Evolutionary conservation across 2,797 vertebrate genomes (phyloP).

Genomic region (Margarornis squamiger): DNA sequence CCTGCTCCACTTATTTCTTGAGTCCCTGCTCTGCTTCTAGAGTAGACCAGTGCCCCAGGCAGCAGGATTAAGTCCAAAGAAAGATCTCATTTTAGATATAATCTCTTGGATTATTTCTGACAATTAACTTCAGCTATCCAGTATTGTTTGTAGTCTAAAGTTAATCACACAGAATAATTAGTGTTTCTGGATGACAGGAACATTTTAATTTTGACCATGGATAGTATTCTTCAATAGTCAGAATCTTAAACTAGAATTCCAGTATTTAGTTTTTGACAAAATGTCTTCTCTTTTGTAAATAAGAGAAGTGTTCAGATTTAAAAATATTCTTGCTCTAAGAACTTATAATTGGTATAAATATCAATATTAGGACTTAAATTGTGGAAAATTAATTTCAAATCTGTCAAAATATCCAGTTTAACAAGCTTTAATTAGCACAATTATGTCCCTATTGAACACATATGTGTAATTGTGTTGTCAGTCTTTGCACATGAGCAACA

Average conservation of each 20-base stretch:
- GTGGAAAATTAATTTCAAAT: background rate
- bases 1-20: background rate
- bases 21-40: background rate
- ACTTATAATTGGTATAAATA: background rate
- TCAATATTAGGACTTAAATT: background rate
- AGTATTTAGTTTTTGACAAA: background rate
- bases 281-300: background rate
- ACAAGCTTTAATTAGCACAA: conserved; percentile 7
- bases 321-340: background rate
- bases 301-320: background rate
- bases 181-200: background rate
- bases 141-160: background rate
- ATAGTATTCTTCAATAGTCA: background rate
- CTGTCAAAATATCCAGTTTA: background rate
- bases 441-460: conserved; percentile 6
- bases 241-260: background rate
- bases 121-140: background rate
- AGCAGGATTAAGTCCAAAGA: background rate
- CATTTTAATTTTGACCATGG: background rate
- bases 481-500: background rate
- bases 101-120: background rate
- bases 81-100: background rate
- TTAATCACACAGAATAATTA: background rate
- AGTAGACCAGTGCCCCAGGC: background rate
- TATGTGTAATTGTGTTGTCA: conserved; percentile 2